Base-by-base conservation (phyloP, 2,113 vertebrate species). In the Myotis brandtii region DNA sequence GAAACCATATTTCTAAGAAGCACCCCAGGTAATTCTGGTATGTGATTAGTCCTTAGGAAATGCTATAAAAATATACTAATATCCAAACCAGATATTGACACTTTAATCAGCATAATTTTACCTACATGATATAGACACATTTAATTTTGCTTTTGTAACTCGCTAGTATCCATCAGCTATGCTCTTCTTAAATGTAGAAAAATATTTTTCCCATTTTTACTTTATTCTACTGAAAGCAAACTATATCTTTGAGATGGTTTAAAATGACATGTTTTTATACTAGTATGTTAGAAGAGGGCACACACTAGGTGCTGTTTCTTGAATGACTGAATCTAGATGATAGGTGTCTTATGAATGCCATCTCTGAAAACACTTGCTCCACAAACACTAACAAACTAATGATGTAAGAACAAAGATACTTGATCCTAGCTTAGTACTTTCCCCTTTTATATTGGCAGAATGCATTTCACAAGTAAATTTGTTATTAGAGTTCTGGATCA, bases 141-240 rank as follows among this genome's bases (percentile, higher is more conserved):
- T 67, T 20, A 23, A 43, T 21, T 37, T 70, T 67, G 46, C 40
- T 82, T 59, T 89, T 32, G 20, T 37, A 50, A 50, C 5, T 40
- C 16, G n/a, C 20, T 21, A 12, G 9, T n/a, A 27, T 21, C n/a
- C 9, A 59, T 25, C 46, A 18, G 25, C 48, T 52, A 3, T 13
- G 30, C 34, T 93, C 37, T 27, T 75, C 37, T 46, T 50, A 40
- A 87, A 54, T 50, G 23, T 12, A 83, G 34, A 84, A 64, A 59
- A 59, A 14, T 40, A 46, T 17, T 56, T 93, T 62, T 52, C 37
- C 6, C 59, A 64, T 25, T 54, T 94, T 93, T 32, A 50, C 50
- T 75, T 93, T 43, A n/a, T 80, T 95, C 16, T 72, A 81, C 16
- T 73, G 32, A 56, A 82, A 80, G n/a, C 59, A 77, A 70, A 69